Evolutionary conservation across 2,888 invertebrate genomes (phyloP).

Genomic region (Neoascia interrupta): DNA sequence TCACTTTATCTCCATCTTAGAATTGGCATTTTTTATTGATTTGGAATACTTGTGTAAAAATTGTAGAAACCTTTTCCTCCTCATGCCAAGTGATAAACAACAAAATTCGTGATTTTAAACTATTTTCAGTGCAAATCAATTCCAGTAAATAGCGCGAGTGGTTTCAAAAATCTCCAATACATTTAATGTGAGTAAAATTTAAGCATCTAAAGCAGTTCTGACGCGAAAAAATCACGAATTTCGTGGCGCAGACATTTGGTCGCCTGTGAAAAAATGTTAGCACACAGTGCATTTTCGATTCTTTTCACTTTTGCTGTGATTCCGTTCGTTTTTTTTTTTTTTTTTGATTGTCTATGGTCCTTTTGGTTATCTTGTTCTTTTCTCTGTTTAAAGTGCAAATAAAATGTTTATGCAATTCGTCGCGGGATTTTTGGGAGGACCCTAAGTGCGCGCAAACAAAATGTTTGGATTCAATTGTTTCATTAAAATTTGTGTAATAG

Average conservation of each 20-base stretch:
- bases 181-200: slow-evolving; percentile 59
- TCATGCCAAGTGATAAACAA: slow-evolving; percentile 67
- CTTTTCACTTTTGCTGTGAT: slow-evolving; percentile 50
- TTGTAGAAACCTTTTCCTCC: slow-evolving; percentile 66
- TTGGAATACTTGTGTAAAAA: slow-evolving; percentile 63
- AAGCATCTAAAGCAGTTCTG: slow-evolving; percentile 10
- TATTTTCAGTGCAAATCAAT: slow-evolving; percentile 53
- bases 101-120: slow-evolving; percentile 50
- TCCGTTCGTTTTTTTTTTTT: slow-evolving; percentile 6
- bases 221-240: slow-evolving; percentile 36
- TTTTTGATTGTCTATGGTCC: background rate
- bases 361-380: slow-evolving; percentile 2
- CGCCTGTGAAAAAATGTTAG: slow-evolving; percentile 55
- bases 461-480: slow-evolving; percentile 28
- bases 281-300: slow-evolving; percentile 47
- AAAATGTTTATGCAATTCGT: slow-evolving; percentile 23
- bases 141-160: slow-evolving; percentile 31
- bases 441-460: background rate
- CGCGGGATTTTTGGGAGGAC: background rate
- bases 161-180: slow-evolving; percentile 23
- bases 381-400: slow-evolving; percentile 2
- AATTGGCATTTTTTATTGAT: slow-evolving; percentile 67
- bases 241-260: slow-evolving; percentile 59
- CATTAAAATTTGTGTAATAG: slow-evolving; percentile 27
- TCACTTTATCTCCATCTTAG: slow-evolving; percentile 60